Conservation (phyloP, 2,113 vertebrate species). For the Sphyrna mokarran region DNA sequence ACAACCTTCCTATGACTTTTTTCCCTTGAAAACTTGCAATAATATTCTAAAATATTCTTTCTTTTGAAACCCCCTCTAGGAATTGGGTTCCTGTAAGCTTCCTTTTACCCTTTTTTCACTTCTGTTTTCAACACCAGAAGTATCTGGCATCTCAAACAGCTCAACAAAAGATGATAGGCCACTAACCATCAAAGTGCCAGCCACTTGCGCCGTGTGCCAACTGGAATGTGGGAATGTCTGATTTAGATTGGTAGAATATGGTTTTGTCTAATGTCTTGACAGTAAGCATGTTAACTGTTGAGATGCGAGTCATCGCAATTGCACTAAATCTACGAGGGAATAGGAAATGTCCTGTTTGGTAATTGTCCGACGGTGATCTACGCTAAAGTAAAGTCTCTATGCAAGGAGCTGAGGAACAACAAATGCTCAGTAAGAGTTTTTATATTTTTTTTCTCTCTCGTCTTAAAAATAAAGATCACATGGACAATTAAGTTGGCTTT, state of each 20-base stretch:
- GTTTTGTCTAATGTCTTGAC: background rate
- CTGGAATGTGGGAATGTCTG: slow-evolving; percentile 12
- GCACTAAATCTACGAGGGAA: background rate
- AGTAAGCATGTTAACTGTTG: background rate
- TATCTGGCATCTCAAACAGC: slow-evolving; percentile 1
- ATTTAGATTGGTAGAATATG: slow-evolving; percentile 5
- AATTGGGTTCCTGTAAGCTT: background rate
- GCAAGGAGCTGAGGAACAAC: slow-evolving; percentile 61
- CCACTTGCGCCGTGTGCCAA: background rate
- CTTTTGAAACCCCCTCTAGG: background rate
- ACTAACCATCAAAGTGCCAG: background rate
- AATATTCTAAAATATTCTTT: slow-evolving; percentile 13
- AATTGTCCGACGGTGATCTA: slow-evolving; percentile 12
- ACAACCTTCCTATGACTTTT: slow-evolving; percentile 21
- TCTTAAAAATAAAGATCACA: slow-evolving; percentile 52
- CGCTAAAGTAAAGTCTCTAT: slow-evolving; percentile 51
- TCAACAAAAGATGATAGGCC: background rate
- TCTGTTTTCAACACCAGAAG: slow-evolving; percentile 12
- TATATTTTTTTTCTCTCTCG: slow-evolving; percentile 45
- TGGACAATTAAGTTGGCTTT: slow-evolving; percentile 25
- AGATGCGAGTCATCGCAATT: background rate
- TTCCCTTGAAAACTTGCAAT: slow-evolving; percentile 1
- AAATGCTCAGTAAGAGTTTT: slow-evolving; percentile 56
- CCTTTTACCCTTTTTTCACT: background rate
- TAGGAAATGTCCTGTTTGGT: background rate